Evolutionary conservation across 2,888 invertebrate genomes (phyloP).

Genomic region (Ectropis crepuscularia): DNA sequence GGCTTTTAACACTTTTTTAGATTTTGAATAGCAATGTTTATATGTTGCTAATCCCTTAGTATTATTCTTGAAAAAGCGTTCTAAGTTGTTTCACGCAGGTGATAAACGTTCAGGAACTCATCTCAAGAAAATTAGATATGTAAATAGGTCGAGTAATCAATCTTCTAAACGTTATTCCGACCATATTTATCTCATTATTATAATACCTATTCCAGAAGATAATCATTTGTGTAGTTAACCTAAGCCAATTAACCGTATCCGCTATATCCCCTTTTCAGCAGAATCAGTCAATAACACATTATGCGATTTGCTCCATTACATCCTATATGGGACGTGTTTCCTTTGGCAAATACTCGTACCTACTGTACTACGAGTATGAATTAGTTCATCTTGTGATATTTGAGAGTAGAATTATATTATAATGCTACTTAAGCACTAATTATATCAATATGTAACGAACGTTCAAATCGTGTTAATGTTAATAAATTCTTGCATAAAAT

Average conservation of each 20-base stretch:
- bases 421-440: no score
- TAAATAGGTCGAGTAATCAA: neutral
- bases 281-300: constrained; percentile 34
- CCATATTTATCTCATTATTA: neutral
- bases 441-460: no score
- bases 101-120: no score
- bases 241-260: constrained; percentile 32
- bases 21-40: no score
- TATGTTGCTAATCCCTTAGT: no score
- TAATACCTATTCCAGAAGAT: neutral
- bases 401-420: neutral
- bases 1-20: no score
- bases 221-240: constrained; percentile 13
- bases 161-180: neutral
- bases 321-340: constrained; percentile 33
- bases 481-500: no score
- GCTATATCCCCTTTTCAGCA: constrained; percentile 31
- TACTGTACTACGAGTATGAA: constrained; percentile 16
- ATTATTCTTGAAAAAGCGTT: no score
- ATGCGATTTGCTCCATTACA: constrained; percentile 37
- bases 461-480: no score
- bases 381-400: constrained; percentile 8
- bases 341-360: constrained; percentile 23
- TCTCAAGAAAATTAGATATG: no score
- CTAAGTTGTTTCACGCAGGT: no score